Percentiles rank a stretch among this genome's conserved stretches.
phyloP scores from a whole-genome alignment of 2,888 invertebrate genomes.

The Pediacus dermestoides region DNA sequence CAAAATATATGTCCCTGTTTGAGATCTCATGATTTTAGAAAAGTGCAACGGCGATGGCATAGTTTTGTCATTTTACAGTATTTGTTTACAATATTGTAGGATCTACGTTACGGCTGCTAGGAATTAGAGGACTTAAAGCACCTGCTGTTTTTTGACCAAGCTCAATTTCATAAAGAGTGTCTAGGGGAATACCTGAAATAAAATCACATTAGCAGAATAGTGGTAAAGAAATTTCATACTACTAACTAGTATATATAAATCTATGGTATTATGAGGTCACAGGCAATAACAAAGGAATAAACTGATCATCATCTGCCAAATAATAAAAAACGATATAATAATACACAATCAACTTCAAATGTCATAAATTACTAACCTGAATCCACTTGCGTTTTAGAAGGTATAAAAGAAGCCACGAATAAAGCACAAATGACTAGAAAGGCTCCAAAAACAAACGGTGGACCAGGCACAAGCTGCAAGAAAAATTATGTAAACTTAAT shows the following conservation, averaged over 20 bases:
- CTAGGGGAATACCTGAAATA: constrained; percentile 63
- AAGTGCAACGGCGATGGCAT: constrained; percentile 12
- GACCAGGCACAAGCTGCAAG: constrained; percentile 83
- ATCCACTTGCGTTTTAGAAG: constrained; percentile 53
- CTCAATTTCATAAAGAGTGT: constrained; percentile 79
- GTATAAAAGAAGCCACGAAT: constrained; percentile 83
- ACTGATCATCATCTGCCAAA: no score
- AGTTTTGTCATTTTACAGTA: no score
- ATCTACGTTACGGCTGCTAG: constrained; percentile 40
- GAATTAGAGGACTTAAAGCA: constrained; percentile 75
- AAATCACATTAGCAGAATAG: no score
- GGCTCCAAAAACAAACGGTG: constrained; percentile 97
- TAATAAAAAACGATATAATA: constrained; percentile 5
- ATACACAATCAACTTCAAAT: constrained; percentile 2
- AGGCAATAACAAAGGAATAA: neutral
- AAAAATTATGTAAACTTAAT: constrained; percentile 33
- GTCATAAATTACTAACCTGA: constrained; percentile 57
- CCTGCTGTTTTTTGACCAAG: constrained; percentile 73
- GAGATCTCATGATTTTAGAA: constrained; percentile 20
- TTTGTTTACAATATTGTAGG: constrained; percentile 44
- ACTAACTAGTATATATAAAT: neutral
- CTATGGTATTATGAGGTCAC: neutral
- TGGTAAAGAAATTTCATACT: neutral
- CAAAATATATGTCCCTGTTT: constrained; percentile 22
- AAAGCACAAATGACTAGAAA: constrained; percentile 94